Conservation (phyloP, 2,797 vertebrate genomes). For the Mormyrus hasselquistii region DNA sequence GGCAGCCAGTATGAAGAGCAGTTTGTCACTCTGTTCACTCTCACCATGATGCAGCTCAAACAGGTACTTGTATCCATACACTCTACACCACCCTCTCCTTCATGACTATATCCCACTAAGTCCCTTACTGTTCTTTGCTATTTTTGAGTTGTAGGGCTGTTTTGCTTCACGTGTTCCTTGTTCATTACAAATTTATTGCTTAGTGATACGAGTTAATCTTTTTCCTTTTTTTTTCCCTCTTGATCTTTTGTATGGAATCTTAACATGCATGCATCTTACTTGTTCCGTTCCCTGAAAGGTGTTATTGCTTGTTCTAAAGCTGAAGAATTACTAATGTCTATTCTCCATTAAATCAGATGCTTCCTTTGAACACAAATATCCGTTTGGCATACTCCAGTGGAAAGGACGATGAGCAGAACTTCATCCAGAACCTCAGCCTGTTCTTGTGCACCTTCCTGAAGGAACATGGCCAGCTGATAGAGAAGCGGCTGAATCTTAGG, state of each 20-base stretch:
- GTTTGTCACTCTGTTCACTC: conserved; percentile 79
- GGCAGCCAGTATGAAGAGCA: conserved; percentile 87
- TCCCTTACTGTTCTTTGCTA: neutral
- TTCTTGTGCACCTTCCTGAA: conserved; percentile 98
- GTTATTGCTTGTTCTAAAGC: neutral
- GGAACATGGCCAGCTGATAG: conserved; percentile 89
- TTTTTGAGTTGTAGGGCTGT: neutral
- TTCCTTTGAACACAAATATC: conserved; percentile 95
- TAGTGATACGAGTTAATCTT: neutral
- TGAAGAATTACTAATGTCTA: neutral
- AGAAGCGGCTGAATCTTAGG: conserved; percentile 85
- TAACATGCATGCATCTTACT: neutral
- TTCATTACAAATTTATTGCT: neutral
- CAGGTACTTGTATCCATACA: conserved; percentile 53
- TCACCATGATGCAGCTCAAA: conserved; percentile 84
- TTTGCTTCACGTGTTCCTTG: neutral
- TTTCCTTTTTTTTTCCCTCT: neutral
- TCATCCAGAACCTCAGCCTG: conserved; percentile 95
- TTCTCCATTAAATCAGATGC: conserved; percentile 66
- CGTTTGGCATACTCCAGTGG: conserved; percentile 88
- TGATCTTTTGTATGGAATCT: neutral
- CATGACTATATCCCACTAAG: too few relatives aligned
- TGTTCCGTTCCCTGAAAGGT: neutral
- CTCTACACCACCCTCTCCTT: neutral
- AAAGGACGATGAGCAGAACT: conserved; percentile 97